Conservation (phyloP, 2,113 vertebrate species). For the Variabilichromis moorii region DNA sequence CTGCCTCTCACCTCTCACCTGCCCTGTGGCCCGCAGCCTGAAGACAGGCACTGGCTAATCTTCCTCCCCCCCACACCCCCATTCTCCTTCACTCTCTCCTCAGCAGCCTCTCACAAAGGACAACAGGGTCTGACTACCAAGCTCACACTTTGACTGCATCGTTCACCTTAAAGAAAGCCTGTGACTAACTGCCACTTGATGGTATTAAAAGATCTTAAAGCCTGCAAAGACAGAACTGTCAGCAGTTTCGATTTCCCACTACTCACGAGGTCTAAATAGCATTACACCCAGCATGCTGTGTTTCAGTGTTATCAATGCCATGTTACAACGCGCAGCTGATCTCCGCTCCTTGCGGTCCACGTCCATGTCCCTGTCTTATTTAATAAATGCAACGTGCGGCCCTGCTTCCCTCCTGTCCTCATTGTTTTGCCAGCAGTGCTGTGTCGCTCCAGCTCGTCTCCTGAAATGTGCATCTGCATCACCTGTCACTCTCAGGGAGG, state of each 20-base stretch:
- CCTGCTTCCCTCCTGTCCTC: constrained; percentile 19
- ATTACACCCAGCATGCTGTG: background rate
- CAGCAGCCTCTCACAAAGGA: background rate
- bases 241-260: background rate
- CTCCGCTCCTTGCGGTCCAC: background rate
- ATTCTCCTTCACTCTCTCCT: background rate
- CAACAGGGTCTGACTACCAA: constrained; percentile 3
- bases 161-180: background rate
- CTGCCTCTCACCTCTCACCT: constrained; percentile 63
- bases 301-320: background rate
- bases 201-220: background rate
- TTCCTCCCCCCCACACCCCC: background rate
- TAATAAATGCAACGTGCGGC: constrained; percentile 30
- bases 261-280: background rate
- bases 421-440: constrained; percentile 50
- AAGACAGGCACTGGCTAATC: constrained; percentile 42
- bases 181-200: background rate
- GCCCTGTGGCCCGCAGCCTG: constrained; percentile 55
- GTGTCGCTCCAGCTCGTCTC: constrained; percentile 32
- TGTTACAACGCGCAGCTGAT: background rate
- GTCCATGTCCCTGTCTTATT: constrained; percentile 34
- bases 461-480: constrained; percentile 66
- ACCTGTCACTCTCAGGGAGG: constrained; percentile 59
- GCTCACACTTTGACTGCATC: constrained; percentile 1
- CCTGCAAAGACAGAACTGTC: background rate